These are phyloP conservation scores for Bombus huntii DNA, from an alignment of 1,140 invertebrate species.

Conservation along the genomic window DNA sequence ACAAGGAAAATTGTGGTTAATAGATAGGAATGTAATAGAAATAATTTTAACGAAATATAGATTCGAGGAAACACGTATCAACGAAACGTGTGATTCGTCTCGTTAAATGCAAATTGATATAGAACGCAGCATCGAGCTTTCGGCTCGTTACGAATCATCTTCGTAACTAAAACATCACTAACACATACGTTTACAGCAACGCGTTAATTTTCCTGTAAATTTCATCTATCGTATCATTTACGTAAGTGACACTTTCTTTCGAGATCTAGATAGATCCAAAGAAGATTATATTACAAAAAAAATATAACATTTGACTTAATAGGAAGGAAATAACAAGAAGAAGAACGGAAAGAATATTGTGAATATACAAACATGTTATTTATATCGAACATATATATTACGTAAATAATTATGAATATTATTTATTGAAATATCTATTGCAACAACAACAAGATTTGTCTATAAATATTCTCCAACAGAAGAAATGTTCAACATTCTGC, in stretches of 20 bases:
- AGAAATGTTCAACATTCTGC: background rate
- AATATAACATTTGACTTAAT: background rate
- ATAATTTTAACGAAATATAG: too few species aligned
- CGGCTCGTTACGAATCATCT: background rate
- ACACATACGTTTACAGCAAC: background rate
- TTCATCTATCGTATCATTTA: background rate
- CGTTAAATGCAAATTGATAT: constrained; percentile 12
- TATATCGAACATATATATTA: background rate
- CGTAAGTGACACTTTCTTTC: background rate
- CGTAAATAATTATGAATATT: background rate
- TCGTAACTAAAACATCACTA: background rate
- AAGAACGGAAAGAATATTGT: too few species aligned
- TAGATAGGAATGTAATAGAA: too few species aligned
- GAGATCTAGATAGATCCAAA: background rate
- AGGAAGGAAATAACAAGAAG: background rate
- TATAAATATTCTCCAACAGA: background rate
- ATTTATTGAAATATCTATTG: background rate
- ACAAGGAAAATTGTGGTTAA: too few species aligned
- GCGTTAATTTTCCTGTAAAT: background rate
- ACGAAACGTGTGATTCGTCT: background rate
- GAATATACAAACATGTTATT: too few species aligned
- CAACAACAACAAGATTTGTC: background rate
- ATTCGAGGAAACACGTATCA: too few species aligned
- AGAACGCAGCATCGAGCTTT: background rate
- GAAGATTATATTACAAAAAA: background rate